These are phyloP conservation scores for Carduelis carduelis DNA, from an alignment of 2,797 vertebrate species.

Conservation along the genomic window DNA sequence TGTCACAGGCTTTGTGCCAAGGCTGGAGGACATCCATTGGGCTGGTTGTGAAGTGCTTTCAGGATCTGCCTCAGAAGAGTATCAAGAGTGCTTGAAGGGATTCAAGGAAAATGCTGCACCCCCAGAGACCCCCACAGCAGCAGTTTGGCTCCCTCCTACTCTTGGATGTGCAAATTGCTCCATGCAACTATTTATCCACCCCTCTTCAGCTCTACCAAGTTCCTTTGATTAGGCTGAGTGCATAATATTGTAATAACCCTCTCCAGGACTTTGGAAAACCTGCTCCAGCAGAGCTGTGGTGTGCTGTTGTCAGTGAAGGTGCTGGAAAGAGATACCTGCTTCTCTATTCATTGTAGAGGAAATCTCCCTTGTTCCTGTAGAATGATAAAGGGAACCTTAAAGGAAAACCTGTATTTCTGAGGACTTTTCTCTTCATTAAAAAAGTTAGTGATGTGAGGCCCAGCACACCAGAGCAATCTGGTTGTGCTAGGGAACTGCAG, in stretches of 20 bases:
- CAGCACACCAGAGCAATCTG: neutral
- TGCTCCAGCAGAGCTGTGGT: neutral
- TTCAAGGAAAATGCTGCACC: neutral
- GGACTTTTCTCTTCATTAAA: neutral
- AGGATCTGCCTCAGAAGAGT: neutral
- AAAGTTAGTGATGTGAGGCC: neutral
- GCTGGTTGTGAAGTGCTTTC: neutral
- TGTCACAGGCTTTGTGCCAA: rapidly evolving
- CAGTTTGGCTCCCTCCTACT: rapidly evolving
- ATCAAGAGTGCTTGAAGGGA: neutral
- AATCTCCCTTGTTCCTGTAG: neutral
- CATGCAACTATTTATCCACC: neutral
- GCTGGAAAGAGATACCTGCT: neutral
- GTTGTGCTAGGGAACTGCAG: neutral
- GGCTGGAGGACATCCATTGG: neutral
- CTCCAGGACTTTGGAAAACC: neutral
- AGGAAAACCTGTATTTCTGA: neutral
- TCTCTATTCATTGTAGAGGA: neutral
- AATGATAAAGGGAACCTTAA: neutral
- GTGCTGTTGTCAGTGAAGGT: neutral
- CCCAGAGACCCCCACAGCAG: neutral
- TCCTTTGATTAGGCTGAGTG: neutral
- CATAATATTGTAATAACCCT: neutral
- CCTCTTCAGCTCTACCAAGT: neutral
- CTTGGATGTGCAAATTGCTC: neutral